phyloP scores from a whole-genome alignment of 92 coral and sea anemone genomes.

The Blastomussa wellsi region DNA sequence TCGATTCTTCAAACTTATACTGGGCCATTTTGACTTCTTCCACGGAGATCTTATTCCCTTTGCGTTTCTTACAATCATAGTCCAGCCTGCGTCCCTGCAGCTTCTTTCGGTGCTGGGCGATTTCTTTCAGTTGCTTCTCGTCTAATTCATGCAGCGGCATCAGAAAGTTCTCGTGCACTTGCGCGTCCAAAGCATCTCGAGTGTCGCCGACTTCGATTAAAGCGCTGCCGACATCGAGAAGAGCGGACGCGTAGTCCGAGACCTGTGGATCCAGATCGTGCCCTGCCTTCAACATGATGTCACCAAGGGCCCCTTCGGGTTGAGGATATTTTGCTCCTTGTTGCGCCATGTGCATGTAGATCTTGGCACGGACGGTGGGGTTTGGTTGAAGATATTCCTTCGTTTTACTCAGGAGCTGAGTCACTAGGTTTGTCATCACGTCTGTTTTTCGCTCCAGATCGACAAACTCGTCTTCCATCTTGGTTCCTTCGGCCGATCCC shows the following conservation, averaged over 20 bases:
- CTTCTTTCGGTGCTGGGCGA: constrained; percentile 77
- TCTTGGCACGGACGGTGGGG: constrained; percentile 78
- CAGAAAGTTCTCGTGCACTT: constrained; percentile 77
- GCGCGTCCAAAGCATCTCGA: constrained; percentile 65
- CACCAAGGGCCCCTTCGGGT: constrained; percentile 80
- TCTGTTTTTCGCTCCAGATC: constrained; percentile 81
- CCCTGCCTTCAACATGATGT: constrained; percentile 81
- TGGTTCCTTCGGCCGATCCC: constrained; percentile 93
- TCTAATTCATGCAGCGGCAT: constrained; percentile 71
- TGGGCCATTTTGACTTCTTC: constrained; percentile 86
- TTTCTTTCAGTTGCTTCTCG: constrained; percentile 69
- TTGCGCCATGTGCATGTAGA: constrained; percentile 75
- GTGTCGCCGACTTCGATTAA: constrained; percentile 78
- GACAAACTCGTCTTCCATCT: constrained; percentile 79
- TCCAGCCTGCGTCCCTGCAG: constrained; percentile 84
- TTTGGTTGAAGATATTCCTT: constrained; percentile 85
- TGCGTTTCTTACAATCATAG: constrained; percentile 86
- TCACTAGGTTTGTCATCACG: constrained; percentile 70
- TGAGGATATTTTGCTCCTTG: constrained; percentile 76
- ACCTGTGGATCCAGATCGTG: constrained; percentile 73
- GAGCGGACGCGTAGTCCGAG: constrained; percentile 83
- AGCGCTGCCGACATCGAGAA: constrained; percentile 81
- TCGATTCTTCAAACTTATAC: constrained; percentile 84
- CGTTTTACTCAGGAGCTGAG: constrained; percentile 72
- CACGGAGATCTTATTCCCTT: constrained; percentile 68